Evolutionary conservation across 2,113 vertebrate species (phyloP).

Genomic region (Crotalus viridis): DNA sequence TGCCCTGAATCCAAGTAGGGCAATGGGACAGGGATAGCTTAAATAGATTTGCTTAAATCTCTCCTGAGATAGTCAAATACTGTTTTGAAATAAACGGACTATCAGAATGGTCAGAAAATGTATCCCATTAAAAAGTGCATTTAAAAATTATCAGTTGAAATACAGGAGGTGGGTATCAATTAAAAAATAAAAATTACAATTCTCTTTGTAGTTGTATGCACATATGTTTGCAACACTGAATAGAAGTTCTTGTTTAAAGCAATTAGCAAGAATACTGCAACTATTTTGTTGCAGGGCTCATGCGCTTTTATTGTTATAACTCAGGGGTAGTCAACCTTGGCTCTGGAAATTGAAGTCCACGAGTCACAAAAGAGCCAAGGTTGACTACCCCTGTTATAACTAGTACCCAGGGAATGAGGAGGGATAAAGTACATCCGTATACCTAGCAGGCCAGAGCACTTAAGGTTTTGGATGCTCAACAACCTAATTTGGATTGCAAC

Average conservation of each 20-base stretch:
- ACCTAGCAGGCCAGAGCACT: neutral
- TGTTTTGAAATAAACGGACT: neutral
- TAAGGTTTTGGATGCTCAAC: too few species aligned
- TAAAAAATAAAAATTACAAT: neutral
- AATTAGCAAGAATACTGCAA: neutral
- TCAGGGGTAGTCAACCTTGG: neutral
- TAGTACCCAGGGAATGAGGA: neutral
- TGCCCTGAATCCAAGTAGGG: neutral
- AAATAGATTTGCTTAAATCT: neutral
- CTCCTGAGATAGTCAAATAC: neutral
- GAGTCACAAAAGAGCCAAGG: too few species aligned
- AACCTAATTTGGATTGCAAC: neutral
- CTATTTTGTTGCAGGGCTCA: neutral
- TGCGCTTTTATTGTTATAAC: neutral
- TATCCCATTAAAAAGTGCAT: neutral
- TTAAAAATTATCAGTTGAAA: neutral
- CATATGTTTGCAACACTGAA: neutral
- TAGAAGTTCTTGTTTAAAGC: neutral
- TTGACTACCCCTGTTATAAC: neutral
- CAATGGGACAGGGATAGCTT: neutral
- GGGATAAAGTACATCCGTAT: neutral
- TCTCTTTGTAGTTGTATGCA: neutral
- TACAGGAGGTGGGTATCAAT: neutral
- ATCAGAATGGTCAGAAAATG: neutral
- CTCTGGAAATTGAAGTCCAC: too few species aligned